Base-by-base conservation (phyloP, 1,140 invertebrate genomes). In the Drosophila novamexicana region DNA sequence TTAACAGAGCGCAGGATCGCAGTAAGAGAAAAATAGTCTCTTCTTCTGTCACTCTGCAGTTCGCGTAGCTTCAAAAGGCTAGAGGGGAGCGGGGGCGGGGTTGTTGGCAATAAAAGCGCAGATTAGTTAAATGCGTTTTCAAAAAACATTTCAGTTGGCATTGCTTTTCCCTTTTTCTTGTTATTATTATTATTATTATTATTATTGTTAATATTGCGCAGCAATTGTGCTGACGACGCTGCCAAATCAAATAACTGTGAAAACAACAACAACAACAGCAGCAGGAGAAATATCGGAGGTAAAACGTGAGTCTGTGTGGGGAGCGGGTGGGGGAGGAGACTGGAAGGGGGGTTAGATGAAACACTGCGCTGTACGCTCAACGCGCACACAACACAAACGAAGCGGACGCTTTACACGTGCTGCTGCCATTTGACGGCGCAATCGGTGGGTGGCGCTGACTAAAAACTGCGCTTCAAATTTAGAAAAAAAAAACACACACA, bases 81-180 rank as follows among this genome's bases (percentile, higher is more conserved):
- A 52, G 36, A 53, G 12, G 49, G 12, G 29, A 1, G 18, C 1
- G 18, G 18, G 1, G 18, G 18, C 1, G 40, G 12, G 36, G 44
- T 14, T 14, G 12, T 14, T n/a, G 12, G 50, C 40, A 56, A 63
- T 49, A 57, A 54, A 64, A 71, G 52, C 68, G 68, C 44, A 65
- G 61, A 65, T 72, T 66, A 58, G 45, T 65, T 50, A 65, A 71
- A 71, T 71, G 68, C 62, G 68, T 71, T 71, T 65, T 65, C n/a
- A 47, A 71, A 63, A 57, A 58, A 37, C 40, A 64, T 47, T 50
- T 65, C 50, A n/a, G 42, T 57, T 58, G 22, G 54, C 56, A n/a
- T 36, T 36, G 50, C 10, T 10, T 49, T 49, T 16, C 32, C 14
- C 12, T 36, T 42, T 22, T 71, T 56, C 16, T 29, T 58, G 16